phyloP scores from a whole-genome alignment of 2,888 invertebrate species.

The Mesoligia furuncula region DNA sequence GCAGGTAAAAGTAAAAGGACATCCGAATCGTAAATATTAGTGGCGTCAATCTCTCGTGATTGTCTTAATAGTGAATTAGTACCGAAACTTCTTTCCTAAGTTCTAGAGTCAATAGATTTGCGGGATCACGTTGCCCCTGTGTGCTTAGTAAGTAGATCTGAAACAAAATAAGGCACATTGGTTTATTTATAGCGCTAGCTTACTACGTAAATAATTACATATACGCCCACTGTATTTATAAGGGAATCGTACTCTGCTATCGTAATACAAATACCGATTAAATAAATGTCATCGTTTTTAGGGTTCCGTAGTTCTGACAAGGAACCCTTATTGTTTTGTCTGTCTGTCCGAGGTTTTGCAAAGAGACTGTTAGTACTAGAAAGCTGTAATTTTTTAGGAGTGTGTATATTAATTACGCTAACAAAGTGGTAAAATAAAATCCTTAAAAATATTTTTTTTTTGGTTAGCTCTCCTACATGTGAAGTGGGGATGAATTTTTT shows the following conservation, averaged over 20 bases:
- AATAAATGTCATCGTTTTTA: too few species aligned
- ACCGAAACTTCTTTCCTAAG: neutral
- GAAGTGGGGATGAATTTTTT: too few species aligned
- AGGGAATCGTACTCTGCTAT: neutral
- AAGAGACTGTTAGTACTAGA: too few species aligned
- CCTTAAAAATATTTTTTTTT: too few species aligned
- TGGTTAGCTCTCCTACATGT: too few species aligned
- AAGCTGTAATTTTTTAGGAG: too few species aligned
- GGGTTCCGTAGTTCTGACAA: too few species aligned
- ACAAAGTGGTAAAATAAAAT: too few species aligned
- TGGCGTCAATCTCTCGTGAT: neutral
- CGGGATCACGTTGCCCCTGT: constrained; percentile 31
- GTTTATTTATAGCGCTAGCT: constrained; percentile 7
- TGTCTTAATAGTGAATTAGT: neutral
- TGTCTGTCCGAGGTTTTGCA: too few species aligned
- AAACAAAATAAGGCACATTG: constrained; percentile 25
- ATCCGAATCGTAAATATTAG: neutral
- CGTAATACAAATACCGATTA: neutral
- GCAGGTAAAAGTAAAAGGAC: neutral
- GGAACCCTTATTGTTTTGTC: too few species aligned
- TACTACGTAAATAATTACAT: constrained; percentile 11
- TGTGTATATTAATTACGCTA: too few species aligned
- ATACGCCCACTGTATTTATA: constrained; percentile 13
- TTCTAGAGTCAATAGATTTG: constrained; percentile 26
- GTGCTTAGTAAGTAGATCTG: constrained; percentile 1